A percentile compares a stretch with the other conserved stretches of the same genome.
Evolutionary conservation across 2,888 invertebrate genomes (phyloP).

Genomic region (Chorisops tibialis): DNA sequence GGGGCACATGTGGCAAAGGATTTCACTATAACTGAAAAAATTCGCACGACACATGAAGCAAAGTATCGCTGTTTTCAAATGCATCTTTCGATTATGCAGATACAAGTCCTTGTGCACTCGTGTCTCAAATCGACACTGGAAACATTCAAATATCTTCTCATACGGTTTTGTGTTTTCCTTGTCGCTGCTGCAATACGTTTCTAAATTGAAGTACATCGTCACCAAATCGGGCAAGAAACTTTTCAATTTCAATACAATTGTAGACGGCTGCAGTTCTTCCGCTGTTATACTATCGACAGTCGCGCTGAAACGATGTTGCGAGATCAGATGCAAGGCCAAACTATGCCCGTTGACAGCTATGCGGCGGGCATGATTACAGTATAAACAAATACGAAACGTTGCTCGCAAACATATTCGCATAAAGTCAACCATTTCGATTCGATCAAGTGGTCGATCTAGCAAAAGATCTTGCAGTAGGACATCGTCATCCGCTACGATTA

Average conservation of each 20-base stretch:
- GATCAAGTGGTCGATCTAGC: constrained; percentile 71
- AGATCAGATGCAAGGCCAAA: constrained; percentile 73
- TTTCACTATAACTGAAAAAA: constrained; percentile 83
- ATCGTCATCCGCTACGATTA: constrained; percentile 61
- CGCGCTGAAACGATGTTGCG: constrained; percentile 76
- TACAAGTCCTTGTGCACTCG: constrained; percentile 79
- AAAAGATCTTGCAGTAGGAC: constrained; percentile 67
- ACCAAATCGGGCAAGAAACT: constrained; percentile 57
- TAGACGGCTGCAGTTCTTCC: constrained; percentile 68
- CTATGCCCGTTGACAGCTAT: constrained; percentile 82
- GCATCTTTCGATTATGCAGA: constrained; percentile 81
- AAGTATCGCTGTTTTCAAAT: constrained; percentile 74
- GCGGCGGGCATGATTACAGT: constrained; percentile 81
- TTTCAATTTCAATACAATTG: constrained; percentile 66
- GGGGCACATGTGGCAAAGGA: constrained; percentile 82
- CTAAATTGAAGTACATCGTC: constrained; percentile 66
- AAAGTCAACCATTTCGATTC: constrained; percentile 67
- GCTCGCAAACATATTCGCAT: constrained; percentile 70
- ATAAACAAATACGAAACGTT: constrained; percentile 70
- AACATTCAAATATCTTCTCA: constrained; percentile 77
- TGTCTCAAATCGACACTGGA: constrained; percentile 78
- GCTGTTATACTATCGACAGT: constrained; percentile 74
- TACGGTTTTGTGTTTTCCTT: constrained; percentile 57
- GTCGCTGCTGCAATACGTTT: constrained; percentile 64
- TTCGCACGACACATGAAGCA: constrained; percentile 86